Evolutionary conservation across 2,113 vertebrate genomes (phyloP), one percentile per base, ranked within the genome.

Genomic region (Serilophus lunatus): DNA sequence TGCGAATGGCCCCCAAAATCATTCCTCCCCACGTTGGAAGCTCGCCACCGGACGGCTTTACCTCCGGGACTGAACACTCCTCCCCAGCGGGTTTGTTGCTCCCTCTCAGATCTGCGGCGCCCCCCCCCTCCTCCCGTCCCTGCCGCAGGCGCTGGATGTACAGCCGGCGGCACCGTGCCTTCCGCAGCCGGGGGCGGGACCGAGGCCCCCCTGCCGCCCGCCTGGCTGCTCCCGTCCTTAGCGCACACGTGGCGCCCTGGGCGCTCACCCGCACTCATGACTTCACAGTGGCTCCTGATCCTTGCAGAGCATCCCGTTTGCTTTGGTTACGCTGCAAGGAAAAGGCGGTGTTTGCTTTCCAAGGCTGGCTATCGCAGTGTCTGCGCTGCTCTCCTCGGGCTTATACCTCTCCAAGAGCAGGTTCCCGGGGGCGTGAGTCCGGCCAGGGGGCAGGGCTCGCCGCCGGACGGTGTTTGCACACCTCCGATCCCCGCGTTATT

Each of bases 341-440:
- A 16, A 7, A 4, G 0, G 12, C 0, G 2, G 33, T 8, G 56
- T 17, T 38, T 50, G 69, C 69, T 66, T 38, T 15, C 26, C 38
- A 2, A 5, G 82, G 79, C 54, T 44, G 86, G 38, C 60, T 49
- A 0, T 19, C 3, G 4, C 50, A 6, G 47, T 2, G n/a, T 44
- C 76, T 29, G 85, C 0, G 0, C 2, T 2, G 6, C 40, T 86
- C 54, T 86, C 45, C 28, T 25, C 22, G 59, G 64, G 64, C 47
- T 40, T 14, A 6, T 6, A 7, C 38, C 40, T 63, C 68, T 64
- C 38, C 71, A 12, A 28, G 79, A 57, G 71, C 44, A 53, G 80
- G 49, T 60, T 90, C 42, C 75, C 4, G 0, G 49, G 50, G 63
- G 68, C 1, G 0, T 0, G 5, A 47, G 40, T 24, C 57, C 3